Conservation (phyloP, 2,797 vertebrate species). For the Arrhamphus sclerolepis region DNA sequence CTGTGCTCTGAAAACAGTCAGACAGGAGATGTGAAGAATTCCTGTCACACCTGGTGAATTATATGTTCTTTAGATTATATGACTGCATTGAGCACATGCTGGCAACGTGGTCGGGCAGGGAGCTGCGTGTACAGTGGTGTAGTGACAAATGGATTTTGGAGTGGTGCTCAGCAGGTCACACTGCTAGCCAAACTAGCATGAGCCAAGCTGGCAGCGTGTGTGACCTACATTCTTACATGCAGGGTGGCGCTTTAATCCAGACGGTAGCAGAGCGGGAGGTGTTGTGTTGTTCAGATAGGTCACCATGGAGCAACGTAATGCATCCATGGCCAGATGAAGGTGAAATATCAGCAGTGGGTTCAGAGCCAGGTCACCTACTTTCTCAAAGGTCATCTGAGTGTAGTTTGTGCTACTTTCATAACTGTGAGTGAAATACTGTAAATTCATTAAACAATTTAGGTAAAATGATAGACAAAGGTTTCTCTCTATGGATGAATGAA, state of each 20-base stretch:
- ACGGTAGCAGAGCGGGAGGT: conserved; percentile 12
- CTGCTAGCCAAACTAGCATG: conserved; percentile 17
- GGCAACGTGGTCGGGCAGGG: not conserved
- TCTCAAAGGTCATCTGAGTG: conserved; percentile 41
- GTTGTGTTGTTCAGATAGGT: conserved; percentile 38
- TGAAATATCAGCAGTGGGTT: conserved; percentile 17
- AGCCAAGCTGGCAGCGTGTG: conserved; percentile 44
- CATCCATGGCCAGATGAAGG: conserved; percentile 30
- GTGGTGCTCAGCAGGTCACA: conserved; percentile 41
- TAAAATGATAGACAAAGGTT: not conserved
- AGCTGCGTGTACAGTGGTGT: conserved; percentile 25
- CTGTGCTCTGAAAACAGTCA: too few relatives aligned
- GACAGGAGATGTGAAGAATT: too few relatives aligned
- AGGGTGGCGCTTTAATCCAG: conserved; percentile 7
- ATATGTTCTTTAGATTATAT: too few relatives aligned
- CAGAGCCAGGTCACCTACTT: conserved; percentile 9
- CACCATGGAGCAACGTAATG: conserved; percentile 28
- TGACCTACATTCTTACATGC: conserved; percentile 64
- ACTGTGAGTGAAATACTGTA: not conserved
- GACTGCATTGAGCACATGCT: not conserved
- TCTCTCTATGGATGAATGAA: not conserved
- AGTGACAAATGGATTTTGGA: conserved; percentile 30
- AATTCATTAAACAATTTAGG: not conserved
- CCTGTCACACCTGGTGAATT: too few relatives aligned
- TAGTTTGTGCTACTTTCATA: not conserved